Conservation (phyloP, 2,113 vertebrate species). For the Natator depressus region DNA sequence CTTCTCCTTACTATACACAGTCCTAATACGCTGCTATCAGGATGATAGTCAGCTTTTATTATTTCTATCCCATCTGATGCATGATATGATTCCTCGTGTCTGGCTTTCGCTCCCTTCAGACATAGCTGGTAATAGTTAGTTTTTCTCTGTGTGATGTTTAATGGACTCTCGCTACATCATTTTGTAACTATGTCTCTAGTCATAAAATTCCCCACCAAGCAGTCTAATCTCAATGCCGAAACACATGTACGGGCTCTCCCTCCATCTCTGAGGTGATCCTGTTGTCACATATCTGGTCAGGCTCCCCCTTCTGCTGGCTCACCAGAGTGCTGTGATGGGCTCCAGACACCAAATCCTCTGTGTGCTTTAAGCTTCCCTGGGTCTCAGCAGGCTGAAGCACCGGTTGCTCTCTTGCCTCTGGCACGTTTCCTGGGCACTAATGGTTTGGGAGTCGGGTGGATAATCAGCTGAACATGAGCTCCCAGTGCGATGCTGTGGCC, state of each 20-base stretch:
- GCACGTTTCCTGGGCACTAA: too few relatives aligned
- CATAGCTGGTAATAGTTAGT: not conserved
- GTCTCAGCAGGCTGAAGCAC: too few relatives aligned
- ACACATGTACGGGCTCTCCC: not conserved
- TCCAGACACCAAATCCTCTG: too few relatives aligned
- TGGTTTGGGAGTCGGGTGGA: too few relatives aligned
- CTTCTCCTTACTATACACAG: not conserved
- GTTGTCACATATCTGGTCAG: too few relatives aligned
- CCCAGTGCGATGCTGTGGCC: too few relatives aligned
- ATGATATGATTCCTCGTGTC: not conserved
- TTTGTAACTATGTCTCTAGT: not conserved
- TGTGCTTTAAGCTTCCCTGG: too few relatives aligned
- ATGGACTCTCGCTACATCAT: not conserved
- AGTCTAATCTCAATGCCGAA: not conserved
- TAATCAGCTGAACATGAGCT: too few relatives aligned
- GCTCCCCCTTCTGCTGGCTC: too few relatives aligned
- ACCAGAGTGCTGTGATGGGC: too few relatives aligned
- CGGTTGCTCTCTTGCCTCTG: too few relatives aligned
- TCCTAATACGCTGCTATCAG: not conserved
- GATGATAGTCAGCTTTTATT: not conserved
- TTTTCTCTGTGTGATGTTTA: not conserved
- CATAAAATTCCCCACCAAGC: not conserved
- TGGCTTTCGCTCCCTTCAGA: not conserved
- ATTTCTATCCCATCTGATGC: not conserved
- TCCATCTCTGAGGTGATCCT: not conserved